Evolutionary conservation across 2,113 vertebrate species (phyloP), one percentile per base, ranked within the genome.

Genomic region (Cryptotis parvus): DNA sequence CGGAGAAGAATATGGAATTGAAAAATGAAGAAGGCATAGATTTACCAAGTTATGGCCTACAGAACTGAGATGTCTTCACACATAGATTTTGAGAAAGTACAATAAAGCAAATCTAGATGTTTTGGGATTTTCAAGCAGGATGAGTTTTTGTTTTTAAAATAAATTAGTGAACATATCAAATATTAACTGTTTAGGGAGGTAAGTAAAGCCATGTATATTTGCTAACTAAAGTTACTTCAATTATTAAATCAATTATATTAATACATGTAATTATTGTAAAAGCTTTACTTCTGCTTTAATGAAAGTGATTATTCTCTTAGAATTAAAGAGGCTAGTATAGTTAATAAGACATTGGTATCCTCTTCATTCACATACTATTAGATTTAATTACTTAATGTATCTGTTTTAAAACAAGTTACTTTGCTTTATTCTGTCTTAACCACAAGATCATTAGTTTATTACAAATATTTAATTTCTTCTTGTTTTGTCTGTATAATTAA

Each of bases 181-280:
- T 86, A 49, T 39, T 94, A 94, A 61, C n/a, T 88, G 68, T 83
- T 77, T 96, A 95, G 89, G 91, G 87, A 90, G 94, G 93, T 94
- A 95, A 95, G 91, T 96, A 95, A 94, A 93, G 41, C 87, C 39
- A 69, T 74, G 35, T 91, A 15, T 76, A 63, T 93, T 89, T 92
- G 33, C 74, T 90, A 68, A 70, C 77, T 94, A 84, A 52, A 94
- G 55, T 84, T 89, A 91, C 39, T 85, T 88, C 82, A 14, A 61
- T 82, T 78, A 92, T 92, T 95, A 70, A 81, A 91, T n/a, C 93
- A 86, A 27, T 74, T 39, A 70, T 80, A 20, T 76, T 89, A 79
- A 26, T 92, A 45, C 16, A 27, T 41, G 10, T 45, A 89, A 66
- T 93, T 39, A 68, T 85, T 84, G 84, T 69, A 74, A 86, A 80